A percentile compares a stretch with the other conserved stretches of the same genome.
These are phyloP conservation scores for Omphaloscelis lunosa DNA, from an alignment of 2,888 invertebrate genomes.

Conservation along the genomic window DNA sequence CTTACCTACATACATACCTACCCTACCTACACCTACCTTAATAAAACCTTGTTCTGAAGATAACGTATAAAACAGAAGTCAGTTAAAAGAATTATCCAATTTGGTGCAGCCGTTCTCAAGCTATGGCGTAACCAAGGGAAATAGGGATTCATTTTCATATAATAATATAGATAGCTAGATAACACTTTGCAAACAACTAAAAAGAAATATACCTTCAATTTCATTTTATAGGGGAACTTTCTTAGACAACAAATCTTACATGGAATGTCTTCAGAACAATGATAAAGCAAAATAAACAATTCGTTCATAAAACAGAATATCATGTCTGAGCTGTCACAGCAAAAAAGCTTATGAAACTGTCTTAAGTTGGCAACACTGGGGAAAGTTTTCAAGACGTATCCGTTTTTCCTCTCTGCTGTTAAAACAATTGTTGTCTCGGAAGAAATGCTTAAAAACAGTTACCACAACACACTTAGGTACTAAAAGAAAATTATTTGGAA, in stretches of 20 bases:
- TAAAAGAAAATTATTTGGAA: neutral
- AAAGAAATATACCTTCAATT: constrained; percentile 28
- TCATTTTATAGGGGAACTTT: constrained; percentile 42
- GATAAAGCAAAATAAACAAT: constrained; percentile 71
- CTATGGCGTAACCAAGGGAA: no score
- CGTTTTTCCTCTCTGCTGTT: constrained; percentile 70
- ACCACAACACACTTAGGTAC: neutral
- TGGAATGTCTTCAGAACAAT: constrained; percentile 55
- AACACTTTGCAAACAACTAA: constrained; percentile 17
- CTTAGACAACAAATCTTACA: constrained; percentile 47
- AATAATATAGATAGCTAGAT: no score
- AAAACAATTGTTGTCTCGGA: constrained; percentile 53
- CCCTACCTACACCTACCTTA: no score
- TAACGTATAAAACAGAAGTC: no score
- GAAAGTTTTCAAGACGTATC: constrained; percentile 72
- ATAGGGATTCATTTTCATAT: no score
- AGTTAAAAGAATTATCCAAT: no score
- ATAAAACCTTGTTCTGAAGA: no score
- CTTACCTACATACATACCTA: no score
- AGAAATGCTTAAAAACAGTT: constrained; percentile 31
- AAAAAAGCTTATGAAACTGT: constrained; percentile 83
- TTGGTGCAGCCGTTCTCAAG: no score
- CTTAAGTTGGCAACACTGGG: constrained; percentile 69
- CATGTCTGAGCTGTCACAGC: constrained; percentile 76
- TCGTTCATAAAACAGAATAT: constrained; percentile 73